Conservation (phyloP, 2,888 invertebrate genomes). For the Drosophila hamatofila region DNA sequence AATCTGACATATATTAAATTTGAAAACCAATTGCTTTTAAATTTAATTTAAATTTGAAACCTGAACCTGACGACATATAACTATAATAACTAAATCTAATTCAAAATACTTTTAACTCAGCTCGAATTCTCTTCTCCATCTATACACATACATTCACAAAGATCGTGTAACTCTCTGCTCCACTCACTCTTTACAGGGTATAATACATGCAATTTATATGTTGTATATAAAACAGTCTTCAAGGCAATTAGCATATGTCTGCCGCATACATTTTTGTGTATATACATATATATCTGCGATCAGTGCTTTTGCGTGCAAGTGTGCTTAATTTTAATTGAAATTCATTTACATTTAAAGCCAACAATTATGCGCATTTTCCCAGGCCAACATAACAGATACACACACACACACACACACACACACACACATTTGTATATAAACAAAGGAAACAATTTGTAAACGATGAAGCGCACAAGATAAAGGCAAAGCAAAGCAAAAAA, state of each 20-base stretch:
- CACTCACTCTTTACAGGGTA: not conserved
- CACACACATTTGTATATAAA: not conserved
- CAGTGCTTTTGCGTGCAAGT: conserved; percentile 28
- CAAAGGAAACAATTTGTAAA: conserved; percentile 71
- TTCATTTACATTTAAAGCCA: conserved; percentile 76
- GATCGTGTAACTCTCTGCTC: no score
- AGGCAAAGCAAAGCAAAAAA: conserved; percentile 30
- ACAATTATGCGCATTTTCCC: conserved; percentile 77
- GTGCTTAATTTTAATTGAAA: conserved; percentile 74
- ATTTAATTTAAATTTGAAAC: no score
- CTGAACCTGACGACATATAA: no score
- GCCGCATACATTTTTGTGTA: conserved; percentile 30
- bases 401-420: not conserved
- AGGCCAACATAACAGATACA: conserved; percentile 34
- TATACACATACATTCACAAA: no score
- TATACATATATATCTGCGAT: conserved; percentile 16
- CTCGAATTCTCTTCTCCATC: no score
- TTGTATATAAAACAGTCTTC: conserved; percentile 14
- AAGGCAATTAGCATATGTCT: conserved; percentile 68
- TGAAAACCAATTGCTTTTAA: no score
- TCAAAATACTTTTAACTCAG: no score
- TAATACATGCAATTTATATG: conserved; percentile 1
- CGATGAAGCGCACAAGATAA: conserved; percentile 74
- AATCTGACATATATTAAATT: no score
- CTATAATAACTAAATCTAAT: no score